Evolutionary conservation across 2,888 invertebrate genomes (phyloP).

Genomic region (Pachydiplax longipennis): DNA sequence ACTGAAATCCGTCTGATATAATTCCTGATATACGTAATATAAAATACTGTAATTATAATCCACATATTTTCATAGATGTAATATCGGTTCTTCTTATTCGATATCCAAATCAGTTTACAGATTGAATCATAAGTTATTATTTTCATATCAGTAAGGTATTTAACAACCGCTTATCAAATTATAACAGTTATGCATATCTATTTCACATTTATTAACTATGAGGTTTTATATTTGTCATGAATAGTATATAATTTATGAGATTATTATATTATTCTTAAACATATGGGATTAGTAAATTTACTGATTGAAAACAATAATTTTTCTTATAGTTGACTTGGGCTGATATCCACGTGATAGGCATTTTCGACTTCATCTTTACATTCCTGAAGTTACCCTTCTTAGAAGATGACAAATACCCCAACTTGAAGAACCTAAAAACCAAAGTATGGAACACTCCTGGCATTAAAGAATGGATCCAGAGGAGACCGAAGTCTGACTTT

Average conservation of each 20-base stretch:
- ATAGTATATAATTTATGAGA: neutral
- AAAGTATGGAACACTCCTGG: neutral
- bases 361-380: neutral
- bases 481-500: neutral
- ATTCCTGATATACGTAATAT: no score
- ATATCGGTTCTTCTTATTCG: no score
- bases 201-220: no score
- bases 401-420: neutral
- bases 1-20: no score
- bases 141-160: no score
- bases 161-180: no score
- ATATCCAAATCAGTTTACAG: no score
- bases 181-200: no score
- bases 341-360: neutral
- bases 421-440: neutral
- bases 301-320: neutral
- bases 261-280: neutral
- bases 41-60: no score
- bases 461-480: neutral
- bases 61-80: no score
- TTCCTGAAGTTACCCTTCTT: neutral
- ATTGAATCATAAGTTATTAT: no score
- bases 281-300: neutral
- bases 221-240: no score
- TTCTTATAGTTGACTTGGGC: neutral